Conservation (phyloP, 2,888 invertebrate genomes). For the Cataglyphis albicans region DNA sequence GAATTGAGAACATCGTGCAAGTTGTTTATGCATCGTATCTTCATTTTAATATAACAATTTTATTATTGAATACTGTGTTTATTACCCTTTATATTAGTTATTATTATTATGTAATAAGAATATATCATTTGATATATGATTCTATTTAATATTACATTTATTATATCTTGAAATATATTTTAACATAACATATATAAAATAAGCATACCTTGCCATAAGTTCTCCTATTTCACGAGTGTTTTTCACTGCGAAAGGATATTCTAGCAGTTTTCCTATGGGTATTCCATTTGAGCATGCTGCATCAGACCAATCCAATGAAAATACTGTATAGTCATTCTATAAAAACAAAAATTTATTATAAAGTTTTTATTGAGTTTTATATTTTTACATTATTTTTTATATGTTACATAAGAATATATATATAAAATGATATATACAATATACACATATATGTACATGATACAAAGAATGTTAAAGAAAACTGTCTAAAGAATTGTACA, state of each 20-base stretch:
- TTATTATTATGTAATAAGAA: background rate
- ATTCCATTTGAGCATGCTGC: no score
- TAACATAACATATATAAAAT: background rate
- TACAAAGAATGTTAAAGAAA: no score
- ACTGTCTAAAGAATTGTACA: background rate
- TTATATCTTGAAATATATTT: background rate
- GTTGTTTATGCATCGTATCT: no score
- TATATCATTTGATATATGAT: background rate
- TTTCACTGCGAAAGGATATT: slow-evolving; percentile 35
- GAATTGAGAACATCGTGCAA: background rate
- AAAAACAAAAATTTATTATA: no score
- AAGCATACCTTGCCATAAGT: slow-evolving; percentile 52
- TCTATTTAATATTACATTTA: background rate
- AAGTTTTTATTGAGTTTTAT: no score
- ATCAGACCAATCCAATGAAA: no score
- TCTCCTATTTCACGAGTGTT: slow-evolving; percentile 51
- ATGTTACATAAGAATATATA: no score
- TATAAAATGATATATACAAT: no score
- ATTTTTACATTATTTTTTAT: no score
- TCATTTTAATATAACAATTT: background rate
- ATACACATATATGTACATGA: no score
- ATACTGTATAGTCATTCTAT: no score
- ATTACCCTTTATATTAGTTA: background rate
- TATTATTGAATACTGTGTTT: background rate
- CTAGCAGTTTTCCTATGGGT: background rate